Evolutionary conservation across 2,113 vertebrate genomes (phyloP).

Genomic region (Anolis carolinensis): DNA sequence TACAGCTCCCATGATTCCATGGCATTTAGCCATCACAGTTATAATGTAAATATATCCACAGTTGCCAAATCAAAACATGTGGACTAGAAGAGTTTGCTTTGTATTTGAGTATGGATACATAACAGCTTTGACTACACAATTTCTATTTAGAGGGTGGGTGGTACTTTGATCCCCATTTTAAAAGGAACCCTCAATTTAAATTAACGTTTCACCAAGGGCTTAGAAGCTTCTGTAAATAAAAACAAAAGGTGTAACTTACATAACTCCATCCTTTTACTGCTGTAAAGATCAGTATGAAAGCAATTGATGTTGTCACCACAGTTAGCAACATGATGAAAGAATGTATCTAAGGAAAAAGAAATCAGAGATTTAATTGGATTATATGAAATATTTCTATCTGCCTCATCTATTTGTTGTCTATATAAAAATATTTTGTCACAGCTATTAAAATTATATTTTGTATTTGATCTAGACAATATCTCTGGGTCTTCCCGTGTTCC

Average conservation of each 20-base stretch:
- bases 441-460: neutral
- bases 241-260: conserved; percentile 61
- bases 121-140: too few species aligned
- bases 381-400: neutral
- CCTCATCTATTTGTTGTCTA: neutral
- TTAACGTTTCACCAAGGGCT: neutral
- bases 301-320: conserved; percentile 64
- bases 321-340: conserved; percentile 73
- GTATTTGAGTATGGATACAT: too few species aligned
- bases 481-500: neutral
- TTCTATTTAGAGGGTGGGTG: neutral
- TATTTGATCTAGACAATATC: neutral
- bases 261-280: conserved; percentile 66
- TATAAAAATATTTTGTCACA: neutral
- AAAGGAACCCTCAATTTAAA: neutral
- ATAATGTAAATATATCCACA: too few species aligned
- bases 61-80: neutral
- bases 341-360: conserved; percentile 71
- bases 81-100: too few species aligned
- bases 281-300: conserved; percentile 77
- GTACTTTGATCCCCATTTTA: neutral
- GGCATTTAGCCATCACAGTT: too few species aligned
- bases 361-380: neutral
- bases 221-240: neutral
- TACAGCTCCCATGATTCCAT: too few species aligned